Conservation (phyloP, 2,797 vertebrate genomes). For the Australoheros facetus region DNA sequence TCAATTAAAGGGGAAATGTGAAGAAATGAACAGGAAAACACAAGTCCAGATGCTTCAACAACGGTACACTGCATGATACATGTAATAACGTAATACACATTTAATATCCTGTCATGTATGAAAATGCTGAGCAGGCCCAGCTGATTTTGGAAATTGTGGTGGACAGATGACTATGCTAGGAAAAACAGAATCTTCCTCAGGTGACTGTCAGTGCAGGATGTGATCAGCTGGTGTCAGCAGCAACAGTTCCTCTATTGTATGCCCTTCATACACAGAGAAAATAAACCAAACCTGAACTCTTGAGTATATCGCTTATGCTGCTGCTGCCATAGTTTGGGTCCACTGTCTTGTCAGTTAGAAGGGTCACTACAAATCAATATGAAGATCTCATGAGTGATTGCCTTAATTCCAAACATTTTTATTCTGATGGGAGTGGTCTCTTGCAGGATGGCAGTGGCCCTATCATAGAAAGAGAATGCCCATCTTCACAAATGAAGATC, state of each 20-base stretch:
- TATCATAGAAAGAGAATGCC: background rate
- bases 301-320: background rate
- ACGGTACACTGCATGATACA: background rate
- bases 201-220: background rate
- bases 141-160: background rate
- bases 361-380: background rate
- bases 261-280: accelerated
- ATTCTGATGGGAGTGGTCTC: background rate
- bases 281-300: background rate
- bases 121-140: background rate
- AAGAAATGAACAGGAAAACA: background rate
- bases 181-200: background rate
- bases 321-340: background rate
- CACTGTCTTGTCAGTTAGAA: background rate
- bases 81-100: background rate
- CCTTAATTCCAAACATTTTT: background rate
- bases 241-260: background rate
- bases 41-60: background rate
- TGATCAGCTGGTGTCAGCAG: background rate
- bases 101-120: background rate
- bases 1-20: background rate
- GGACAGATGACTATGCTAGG: background rate
- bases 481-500: background rate
- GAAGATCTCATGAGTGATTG: background rate
- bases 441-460: background rate